phyloP scores from a whole-genome alignment of 23 tunicate genomes.

The Oikopleura albicans region DNA sequence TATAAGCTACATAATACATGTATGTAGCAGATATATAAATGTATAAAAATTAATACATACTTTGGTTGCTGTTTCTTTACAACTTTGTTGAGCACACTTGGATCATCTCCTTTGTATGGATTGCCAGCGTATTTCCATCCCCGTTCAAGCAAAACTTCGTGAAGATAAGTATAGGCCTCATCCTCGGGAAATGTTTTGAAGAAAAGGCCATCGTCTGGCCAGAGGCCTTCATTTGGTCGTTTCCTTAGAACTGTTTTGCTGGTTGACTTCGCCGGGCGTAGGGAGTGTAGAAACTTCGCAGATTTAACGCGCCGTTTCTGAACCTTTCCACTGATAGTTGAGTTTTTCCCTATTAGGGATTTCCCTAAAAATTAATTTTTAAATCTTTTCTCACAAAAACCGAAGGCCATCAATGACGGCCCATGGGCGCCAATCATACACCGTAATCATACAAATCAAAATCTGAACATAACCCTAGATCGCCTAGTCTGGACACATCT shows the following conservation, averaged over 20 bases:
- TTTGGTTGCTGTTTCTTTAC: not conserved
- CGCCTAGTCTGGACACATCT: no score
- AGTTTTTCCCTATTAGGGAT: not conserved
- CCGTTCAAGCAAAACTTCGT: not conserved
- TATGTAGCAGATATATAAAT: no score
- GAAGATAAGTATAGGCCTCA: not conserved
- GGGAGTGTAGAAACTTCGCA: not conserved
- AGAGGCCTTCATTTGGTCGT: not conserved
- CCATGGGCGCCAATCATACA: no score
- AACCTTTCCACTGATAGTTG: not conserved
- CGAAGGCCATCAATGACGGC: no score
- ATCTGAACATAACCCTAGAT: no score
- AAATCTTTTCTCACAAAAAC: no score
- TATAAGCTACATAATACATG: no score
- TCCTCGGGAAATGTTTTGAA: slow-evolving; percentile 15
- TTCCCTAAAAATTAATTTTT: no score
- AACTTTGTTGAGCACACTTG: not conserved
- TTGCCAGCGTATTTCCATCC: slow-evolving; percentile 12
- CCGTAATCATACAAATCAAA: no score
- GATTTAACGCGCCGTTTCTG: not conserved
- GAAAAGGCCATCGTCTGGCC: not conserved
- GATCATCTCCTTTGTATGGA: not conserved
- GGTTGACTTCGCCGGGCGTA: not conserved
- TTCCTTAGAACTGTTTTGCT: not conserved
- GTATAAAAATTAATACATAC: not conserved